Evolutionary conservation across 1,140 invertebrate genomes (phyloP).

Genomic region (Thrips palmi): DNA sequence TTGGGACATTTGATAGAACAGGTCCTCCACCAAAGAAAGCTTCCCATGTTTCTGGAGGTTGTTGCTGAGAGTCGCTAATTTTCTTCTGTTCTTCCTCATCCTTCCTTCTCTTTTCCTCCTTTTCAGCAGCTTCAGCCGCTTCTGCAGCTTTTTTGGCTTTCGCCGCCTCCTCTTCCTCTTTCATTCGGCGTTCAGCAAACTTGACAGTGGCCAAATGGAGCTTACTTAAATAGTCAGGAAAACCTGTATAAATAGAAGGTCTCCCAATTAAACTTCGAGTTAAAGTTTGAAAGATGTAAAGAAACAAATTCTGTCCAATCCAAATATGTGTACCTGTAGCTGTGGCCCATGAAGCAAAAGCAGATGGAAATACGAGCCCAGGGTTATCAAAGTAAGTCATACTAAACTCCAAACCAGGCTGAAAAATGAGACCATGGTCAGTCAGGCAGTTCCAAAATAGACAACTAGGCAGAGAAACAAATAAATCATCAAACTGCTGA

Average conservation of each 20-base stretch:
- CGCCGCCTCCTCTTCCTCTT: too few species aligned
- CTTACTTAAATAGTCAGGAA: constrained; percentile 13
- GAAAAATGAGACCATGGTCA: constrained; percentile 12
- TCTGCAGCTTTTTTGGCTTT: too few species aligned
- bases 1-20: too few species aligned
- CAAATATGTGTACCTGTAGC: constrained; percentile 15
- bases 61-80: too few species aligned
- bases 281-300: background rate
- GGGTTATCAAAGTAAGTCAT: constrained; percentile 79
- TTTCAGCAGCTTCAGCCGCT: too few species aligned
- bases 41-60: too few species aligned
- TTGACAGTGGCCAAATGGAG: constrained; percentile 11
- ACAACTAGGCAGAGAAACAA: background rate
- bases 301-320: too few species aligned
- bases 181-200: constrained; percentile 8
- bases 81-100: too few species aligned
- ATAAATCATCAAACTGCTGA: constrained; percentile 8
- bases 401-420: constrained; percentile 57
- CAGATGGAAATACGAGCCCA: constrained; percentile 24
- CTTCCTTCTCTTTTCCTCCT: too few species aligned
- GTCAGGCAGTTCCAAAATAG: constrained; percentile 15
- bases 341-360: constrained; percentile 14
- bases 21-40: too few species aligned
- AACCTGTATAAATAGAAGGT: constrained; percentile 8
- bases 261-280: background rate